phyloP scores from a whole-genome alignment of 2,888 invertebrate genomes.

The Hydropsyche betteni region DNA sequence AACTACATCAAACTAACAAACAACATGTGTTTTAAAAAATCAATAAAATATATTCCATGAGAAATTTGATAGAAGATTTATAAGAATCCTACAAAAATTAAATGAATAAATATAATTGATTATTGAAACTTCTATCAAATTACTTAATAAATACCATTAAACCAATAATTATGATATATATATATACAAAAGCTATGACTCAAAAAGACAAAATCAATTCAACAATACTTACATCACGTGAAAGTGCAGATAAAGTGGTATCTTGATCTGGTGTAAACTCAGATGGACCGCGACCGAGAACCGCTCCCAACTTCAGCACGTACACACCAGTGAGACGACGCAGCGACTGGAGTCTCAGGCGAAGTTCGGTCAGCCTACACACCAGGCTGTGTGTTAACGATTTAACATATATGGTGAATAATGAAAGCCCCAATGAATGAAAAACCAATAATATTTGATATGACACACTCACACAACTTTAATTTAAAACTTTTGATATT shows the following conservation, averaged over 20 bases:
- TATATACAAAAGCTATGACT: slow-evolving; percentile 12
- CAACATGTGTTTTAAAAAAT: slow-evolving; percentile 10
- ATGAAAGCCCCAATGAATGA: slow-evolving; percentile 44
- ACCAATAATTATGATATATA: slow-evolving; percentile 21
- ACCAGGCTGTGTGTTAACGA: slow-evolving; percentile 51
- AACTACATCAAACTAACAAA: slow-evolving; percentile 28
- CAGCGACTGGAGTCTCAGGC: slow-evolving; percentile 81
- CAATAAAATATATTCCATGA: slow-evolving; percentile 4
- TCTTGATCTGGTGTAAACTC: slow-evolving; percentile 63
- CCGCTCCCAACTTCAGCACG: slow-evolving; percentile 81
- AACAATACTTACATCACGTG: slow-evolving; percentile 58
- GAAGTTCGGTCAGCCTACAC: slow-evolving; percentile 77
- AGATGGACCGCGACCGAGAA: slow-evolving; percentile 75
- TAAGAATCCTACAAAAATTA: no score
- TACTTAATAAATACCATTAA: slow-evolving; percentile 28
- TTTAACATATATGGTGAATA: slow-evolving; percentile 34
- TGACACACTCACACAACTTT: not conserved
- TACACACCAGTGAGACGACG: slow-evolving; percentile 85
- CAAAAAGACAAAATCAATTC: not conserved
- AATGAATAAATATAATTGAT: no score
- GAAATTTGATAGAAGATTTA: not conserved
- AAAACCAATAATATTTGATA: slow-evolving; percentile 2
- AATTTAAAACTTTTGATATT: no score
- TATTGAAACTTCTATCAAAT: slow-evolving; percentile 4
- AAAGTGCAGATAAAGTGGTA: slow-evolving; percentile 60